phyloP scores from a whole-genome alignment of 2,888 invertebrate genomes.

The Adelognathus sp. region DNA sequence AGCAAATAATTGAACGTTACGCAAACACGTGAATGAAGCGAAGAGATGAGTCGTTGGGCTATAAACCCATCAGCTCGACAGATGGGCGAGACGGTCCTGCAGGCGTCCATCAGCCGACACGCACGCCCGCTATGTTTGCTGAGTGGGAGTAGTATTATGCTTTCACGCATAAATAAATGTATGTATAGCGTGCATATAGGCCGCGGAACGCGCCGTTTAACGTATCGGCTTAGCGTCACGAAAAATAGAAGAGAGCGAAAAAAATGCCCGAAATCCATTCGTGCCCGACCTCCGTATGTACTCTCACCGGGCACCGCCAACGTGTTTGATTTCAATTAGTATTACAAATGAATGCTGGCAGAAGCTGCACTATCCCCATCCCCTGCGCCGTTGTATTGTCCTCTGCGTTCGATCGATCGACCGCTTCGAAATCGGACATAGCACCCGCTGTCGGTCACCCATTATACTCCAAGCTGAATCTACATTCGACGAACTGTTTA shows the following conservation, averaged over 20 bases:
- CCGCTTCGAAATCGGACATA: constrained; percentile 42
- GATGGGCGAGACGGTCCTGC: constrained; percentile 62
- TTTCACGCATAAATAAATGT: background rate
- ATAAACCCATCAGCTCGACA: constrained; percentile 61
- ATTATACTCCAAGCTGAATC: background rate
- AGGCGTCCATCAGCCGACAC: constrained; percentile 29
- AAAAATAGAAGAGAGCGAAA: constrained; percentile 17
- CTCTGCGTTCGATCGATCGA: constrained; percentile 45
- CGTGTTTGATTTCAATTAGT: constrained; percentile 73
- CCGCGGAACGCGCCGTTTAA: constrained; percentile 54
- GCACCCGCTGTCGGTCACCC: background rate
- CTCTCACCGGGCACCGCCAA: constrained; percentile 44
- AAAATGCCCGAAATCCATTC: constrained; percentile 43
- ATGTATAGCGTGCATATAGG: background rate
- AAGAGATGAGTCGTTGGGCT: constrained; percentile 38
- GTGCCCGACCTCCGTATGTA: constrained; percentile 41
- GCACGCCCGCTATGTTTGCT: constrained; percentile 16
- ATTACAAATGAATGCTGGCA: constrained; percentile 66
- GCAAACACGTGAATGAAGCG: constrained; percentile 64
- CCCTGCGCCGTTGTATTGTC: constrained; percentile 53
- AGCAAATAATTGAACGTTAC: constrained; percentile 72
- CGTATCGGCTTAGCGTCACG: constrained; percentile 60
- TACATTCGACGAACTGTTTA: constrained; percentile 37
- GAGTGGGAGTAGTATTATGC: background rate
- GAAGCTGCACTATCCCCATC: constrained; percentile 30